A percentile compares a stretch with the other conserved stretches of the same genome.
phyloP scores from a whole-genome alignment of 2,888 invertebrate genomes.

The Drosophila yooni region DNA sequence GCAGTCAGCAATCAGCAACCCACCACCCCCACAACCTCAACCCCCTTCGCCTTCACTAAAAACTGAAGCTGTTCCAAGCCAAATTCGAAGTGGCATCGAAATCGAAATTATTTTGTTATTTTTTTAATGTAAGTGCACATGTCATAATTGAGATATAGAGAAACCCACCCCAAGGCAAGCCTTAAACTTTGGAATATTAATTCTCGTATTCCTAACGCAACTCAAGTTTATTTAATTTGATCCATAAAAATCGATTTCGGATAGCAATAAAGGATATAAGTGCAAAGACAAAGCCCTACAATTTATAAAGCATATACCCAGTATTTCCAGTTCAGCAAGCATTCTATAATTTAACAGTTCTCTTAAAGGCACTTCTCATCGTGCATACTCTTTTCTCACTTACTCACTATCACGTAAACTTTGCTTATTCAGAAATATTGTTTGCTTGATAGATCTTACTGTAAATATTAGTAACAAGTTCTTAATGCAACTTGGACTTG shows the following conservation, averaged over 20 bases:
- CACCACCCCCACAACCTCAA: neutral
- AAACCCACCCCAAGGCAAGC: neutral
- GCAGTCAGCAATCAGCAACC: neutral
- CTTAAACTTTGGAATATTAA: too few species aligned
- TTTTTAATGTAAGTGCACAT: constrained; percentile 13
- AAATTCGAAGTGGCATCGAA: neutral
- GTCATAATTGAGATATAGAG: constrained; percentile 8
- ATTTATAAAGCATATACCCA: too few species aligned
- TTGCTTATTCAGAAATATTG: constrained; percentile 4
- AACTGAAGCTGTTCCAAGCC: neutral
- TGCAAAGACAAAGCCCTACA: too few species aligned
- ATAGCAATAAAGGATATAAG: too few species aligned
- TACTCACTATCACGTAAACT: constrained; percentile 25
- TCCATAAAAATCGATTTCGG: too few species aligned
- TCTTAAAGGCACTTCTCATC: neutral
- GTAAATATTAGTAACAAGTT: constrained; percentile 13
- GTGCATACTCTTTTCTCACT: constrained; percentile 1
- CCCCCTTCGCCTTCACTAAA: neutral
- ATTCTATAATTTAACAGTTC: neutral
- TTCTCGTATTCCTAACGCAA: too few species aligned
- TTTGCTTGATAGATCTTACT: neutral
- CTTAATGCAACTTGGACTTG: neutral
- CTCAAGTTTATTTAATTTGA: too few species aligned
- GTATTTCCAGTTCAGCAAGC: neutral
- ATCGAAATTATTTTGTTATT: constrained; percentile 20